Base-by-base conservation (phyloP, 1,140 invertebrate genomes). In the Trichonephila clavipes region DNA sequence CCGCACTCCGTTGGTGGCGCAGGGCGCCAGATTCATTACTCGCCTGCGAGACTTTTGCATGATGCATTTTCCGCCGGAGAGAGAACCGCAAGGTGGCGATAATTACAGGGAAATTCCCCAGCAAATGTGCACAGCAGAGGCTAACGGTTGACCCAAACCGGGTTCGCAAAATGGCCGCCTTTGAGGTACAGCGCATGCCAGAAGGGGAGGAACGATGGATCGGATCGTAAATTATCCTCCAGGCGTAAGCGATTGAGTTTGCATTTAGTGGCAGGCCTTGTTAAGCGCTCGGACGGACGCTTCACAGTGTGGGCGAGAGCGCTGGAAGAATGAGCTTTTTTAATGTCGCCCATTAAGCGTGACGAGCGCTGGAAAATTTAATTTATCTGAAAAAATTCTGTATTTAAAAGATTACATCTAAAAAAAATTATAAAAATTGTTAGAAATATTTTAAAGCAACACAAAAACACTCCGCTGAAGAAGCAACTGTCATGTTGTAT, bases 81-180 rank as follows among this genome's bases (percentile, higher is more conserved):
- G 40, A 77, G 40, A 58, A 61, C 83, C 90, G 90, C 90, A 85
- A 92, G 90, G 82, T 92, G 90, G 90, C 90, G 90, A 81, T 92
- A 92, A 92, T 92, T 92, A 85, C 61, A 24, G 77, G 90, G 83
- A 85, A 92, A 85, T 92, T 92, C 90, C 81, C 24, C 40, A 40
- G 81, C 66, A 51, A n/a, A 64, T 62, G 51, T 59, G 83, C 24
- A 28, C 66, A 69, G 40, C 34, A 18, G 24, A 58, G 34, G 64
- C 51, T 92, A 92, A 92, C 90, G 90, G 90, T 64, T 92, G 90
- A 92, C 77, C 90, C 28, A 34, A 85, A 66, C 77, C 77, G 90
- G 61, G 88, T 82, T 90, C 62, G 34, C 85, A 87, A 87, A 87
- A 87, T 87, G 85, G 85, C 85, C 85, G 85, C 85, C 85, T 87